A percentile compares a stretch with the other conserved stretches of the same genome.
phyloP scores from a whole-genome alignment of 2,113 vertebrate genomes.

The Manacus vitellinus region DNA sequence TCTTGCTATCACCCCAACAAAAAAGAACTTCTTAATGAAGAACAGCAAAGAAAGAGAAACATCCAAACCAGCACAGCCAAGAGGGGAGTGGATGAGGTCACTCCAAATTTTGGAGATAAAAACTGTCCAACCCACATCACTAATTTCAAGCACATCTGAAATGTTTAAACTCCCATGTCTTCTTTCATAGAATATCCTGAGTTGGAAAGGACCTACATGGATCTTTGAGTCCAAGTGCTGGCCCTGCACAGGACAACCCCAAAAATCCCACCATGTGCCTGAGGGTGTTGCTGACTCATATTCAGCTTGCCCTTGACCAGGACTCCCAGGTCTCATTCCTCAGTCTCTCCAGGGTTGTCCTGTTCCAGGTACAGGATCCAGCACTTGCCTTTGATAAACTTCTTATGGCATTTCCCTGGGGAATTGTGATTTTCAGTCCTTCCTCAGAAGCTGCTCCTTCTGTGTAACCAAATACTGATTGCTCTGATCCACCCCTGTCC shows the following conservation, averaged over 20 bases:
- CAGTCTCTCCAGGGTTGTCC: neutral
- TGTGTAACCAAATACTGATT: neutral
- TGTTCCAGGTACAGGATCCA: neutral
- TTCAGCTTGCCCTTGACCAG: neutral
- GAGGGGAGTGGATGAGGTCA: neutral
- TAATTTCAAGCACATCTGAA: neutral
- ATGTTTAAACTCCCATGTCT: neutral
- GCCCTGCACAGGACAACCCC: neutral
- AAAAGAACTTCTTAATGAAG: neutral
- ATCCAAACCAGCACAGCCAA: neutral
- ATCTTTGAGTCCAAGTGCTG: neutral
- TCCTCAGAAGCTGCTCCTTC: neutral
- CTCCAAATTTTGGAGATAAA: neutral
- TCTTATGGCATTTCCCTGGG: neutral
- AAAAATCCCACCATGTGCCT: neutral
- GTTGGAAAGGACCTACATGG: neutral
- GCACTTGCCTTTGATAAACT: neutral
- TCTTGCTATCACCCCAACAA: neutral
- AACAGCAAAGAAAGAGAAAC: neutral
- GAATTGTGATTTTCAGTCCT: neutral
- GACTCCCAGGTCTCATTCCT: neutral
- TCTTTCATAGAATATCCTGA: neutral
- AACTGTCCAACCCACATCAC: neutral
- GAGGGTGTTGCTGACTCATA: neutral
- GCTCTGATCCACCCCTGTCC: neutral